phyloP scores from a whole-genome alignment of 2,888 invertebrate species.

The Chrysolina americana region DNA sequence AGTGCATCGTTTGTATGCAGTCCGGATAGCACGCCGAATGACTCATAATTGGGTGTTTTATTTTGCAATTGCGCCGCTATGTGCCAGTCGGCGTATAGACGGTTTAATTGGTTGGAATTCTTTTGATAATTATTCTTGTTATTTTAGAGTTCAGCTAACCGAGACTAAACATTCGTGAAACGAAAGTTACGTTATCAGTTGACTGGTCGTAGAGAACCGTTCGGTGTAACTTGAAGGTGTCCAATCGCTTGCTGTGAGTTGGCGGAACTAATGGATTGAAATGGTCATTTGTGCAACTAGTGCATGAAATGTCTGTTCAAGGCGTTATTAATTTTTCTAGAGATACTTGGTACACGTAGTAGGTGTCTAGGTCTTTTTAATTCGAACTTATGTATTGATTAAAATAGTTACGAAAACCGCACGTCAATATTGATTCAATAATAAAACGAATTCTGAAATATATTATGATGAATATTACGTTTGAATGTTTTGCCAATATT shows the following conservation, averaged over 20 bases:
- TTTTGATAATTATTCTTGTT: slow-evolving; percentile 9
- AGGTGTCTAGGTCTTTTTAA: too few relatives aligned
- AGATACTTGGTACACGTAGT: too few relatives aligned
- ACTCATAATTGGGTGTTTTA: slow-evolving; percentile 26
- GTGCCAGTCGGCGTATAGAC: slow-evolving; percentile 15
- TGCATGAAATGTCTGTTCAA: slow-evolving; percentile 8
- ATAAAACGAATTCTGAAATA: too few relatives aligned
- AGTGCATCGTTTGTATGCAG: slow-evolving; percentile 29
- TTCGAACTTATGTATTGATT: too few relatives aligned
- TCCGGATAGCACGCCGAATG: slow-evolving; percentile 14
- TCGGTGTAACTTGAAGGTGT: background rate
- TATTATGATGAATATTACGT: too few relatives aligned
- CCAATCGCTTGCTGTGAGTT: background rate
- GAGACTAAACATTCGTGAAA: slow-evolving; percentile 15
- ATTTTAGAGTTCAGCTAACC: slow-evolving; percentile 10
- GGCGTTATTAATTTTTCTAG: background rate
- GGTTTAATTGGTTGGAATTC: slow-evolving; percentile 22
- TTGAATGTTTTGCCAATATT: too few relatives aligned
- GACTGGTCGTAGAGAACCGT: background rate
- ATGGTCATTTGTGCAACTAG: background rate
- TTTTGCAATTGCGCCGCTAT: slow-evolving; percentile 23
- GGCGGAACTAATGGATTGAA: slow-evolving; percentile 5
- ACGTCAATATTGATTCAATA: too few relatives aligned
- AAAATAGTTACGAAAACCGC: too few relatives aligned
- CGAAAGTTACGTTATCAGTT: slow-evolving; percentile 16